Percentiles rank a stretch among this genome's conserved stretches.
Evolutionary conservation across 2,797 vertebrate species (phyloP).

Genomic region (Girardinus metallicus): DNA sequence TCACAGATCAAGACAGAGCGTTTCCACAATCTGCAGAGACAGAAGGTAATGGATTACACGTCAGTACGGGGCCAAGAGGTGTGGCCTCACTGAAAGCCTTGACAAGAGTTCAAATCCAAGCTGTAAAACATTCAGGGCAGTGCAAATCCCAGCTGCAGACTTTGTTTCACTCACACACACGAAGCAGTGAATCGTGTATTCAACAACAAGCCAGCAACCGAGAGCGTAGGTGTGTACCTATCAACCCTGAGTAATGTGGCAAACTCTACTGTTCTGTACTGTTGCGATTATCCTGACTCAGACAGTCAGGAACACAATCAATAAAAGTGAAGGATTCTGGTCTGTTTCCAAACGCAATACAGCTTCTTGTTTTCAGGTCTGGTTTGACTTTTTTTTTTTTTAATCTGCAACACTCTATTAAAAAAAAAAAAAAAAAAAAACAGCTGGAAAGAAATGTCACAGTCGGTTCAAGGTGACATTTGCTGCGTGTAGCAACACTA

Average conservation of each 20-base stretch:
- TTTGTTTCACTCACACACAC: constrained; percentile 35
- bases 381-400: neutral
- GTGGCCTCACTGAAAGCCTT: constrained; percentile 33
- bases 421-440: too few relatives aligned
- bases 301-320: constrained; percentile 12
- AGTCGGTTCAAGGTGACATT: neutral
- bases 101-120: constrained; percentile 37
- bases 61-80: constrained; percentile 35
- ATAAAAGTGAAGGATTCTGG: constrained; percentile 20
- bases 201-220: constrained; percentile 8
- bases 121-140: constrained; percentile 50
- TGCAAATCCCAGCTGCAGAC: constrained; percentile 45
- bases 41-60: constrained; percentile 50
- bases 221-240: constrained; percentile 17
- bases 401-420: neutral
- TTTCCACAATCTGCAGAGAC: constrained; percentile 32
- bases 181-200: constrained; percentile 4
- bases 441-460: neutral
- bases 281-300: constrained; percentile 3
- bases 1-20: constrained; percentile 29
- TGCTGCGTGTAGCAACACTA: neutral
- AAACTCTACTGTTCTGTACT: constrained; percentile 23
- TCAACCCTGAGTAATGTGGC: constrained; percentile 8
- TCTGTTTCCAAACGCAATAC: constrained; percentile 22
- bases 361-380: constrained; percentile 6